These are phyloP conservation scores for Leiothrix lutea DNA, from an alignment of 2,113 vertebrate genomes.

Conservation along the genomic window DNA sequence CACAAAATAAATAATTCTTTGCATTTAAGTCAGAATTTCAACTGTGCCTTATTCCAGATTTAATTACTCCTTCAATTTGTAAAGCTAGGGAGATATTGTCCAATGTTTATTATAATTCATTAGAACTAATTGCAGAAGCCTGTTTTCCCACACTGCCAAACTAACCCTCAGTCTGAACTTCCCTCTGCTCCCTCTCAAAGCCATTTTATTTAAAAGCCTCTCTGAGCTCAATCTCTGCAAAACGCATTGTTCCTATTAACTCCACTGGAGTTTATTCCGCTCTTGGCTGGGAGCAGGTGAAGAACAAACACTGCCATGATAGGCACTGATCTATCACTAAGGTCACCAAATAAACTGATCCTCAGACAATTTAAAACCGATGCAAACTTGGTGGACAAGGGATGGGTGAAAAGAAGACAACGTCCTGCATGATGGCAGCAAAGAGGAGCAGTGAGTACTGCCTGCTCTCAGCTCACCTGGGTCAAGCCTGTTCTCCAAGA, in stretches of 20 bases:
- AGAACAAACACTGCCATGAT: neutral
- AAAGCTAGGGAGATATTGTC: conserved; percentile 2
- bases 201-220: neutral
- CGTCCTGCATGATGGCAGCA: rapidly evolving
- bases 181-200: neutral
- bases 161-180: neutral
- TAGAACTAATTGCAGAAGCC: conserved; percentile 31
- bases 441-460: neutral
- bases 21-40: conserved; percentile 18
- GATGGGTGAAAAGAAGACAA: neutral
- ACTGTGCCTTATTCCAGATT: neutral
- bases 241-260: neutral
- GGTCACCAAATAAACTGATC: neutral
- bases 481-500: neutral
- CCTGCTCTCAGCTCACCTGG: neutral
- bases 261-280: neutral
- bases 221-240: neutral
- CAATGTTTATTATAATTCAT: conserved; percentile 22
- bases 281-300: neutral
- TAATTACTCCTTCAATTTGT: conserved; percentile 14
- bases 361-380: neutral
- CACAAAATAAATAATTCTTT: conserved; percentile 28
- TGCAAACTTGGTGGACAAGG: neutral
- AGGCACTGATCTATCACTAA: neutral
- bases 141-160: neutral